Base-by-base conservation (phyloP, 2,113 vertebrate genomes). In the Castor canadensis region DNA sequence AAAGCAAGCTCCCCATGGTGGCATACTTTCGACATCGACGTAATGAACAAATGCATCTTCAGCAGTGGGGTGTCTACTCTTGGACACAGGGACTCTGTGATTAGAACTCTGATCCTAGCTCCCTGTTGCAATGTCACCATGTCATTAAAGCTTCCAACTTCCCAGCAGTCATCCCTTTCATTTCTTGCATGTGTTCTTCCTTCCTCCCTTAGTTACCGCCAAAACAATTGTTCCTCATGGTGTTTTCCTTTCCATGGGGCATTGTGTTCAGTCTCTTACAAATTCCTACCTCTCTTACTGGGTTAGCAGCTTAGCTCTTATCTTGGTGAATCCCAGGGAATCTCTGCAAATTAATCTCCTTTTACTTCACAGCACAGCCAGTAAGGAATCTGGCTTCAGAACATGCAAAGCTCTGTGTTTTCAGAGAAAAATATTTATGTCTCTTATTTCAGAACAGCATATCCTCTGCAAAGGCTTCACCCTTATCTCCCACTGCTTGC, bases 51-150 rank as follows among this genome's bases (percentile, higher is more conserved):
- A 16, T 8, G 9, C 10, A 1, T 30, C 24, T 0, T 40, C 9
- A 0, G 2, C 1, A 6, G 0, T 6, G 2, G 56, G 22, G 2
- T 2, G 0, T 0, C 0, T 6, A 30, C 52, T 9, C 6, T 1
- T 1, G 22, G n/a, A 16, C 1, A 28, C 75, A 11, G 20, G 28
- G 0, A 24, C 24, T 35, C 58, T 6, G 10, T 8, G 3, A 35
- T 26, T 45, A 4, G 9, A 9, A 1, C 6, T 0, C n/a, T n/a
- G n/a, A n/a, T n/a, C 26, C 49, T 3, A 52, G 32, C 47, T n/a
- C 47, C 17, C 32, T 11, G 20, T 20, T 1, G 17, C 47, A 52
- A 1, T 13, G 26, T 58, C 8, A 9, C 30, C 60, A 28, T 30
- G 11, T 83, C 38, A 49, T 15, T 28, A 22, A 28, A 13, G 5